Conservation (phyloP, 2,888 invertebrate genomes). For the Melanotus villosus region DNA sequence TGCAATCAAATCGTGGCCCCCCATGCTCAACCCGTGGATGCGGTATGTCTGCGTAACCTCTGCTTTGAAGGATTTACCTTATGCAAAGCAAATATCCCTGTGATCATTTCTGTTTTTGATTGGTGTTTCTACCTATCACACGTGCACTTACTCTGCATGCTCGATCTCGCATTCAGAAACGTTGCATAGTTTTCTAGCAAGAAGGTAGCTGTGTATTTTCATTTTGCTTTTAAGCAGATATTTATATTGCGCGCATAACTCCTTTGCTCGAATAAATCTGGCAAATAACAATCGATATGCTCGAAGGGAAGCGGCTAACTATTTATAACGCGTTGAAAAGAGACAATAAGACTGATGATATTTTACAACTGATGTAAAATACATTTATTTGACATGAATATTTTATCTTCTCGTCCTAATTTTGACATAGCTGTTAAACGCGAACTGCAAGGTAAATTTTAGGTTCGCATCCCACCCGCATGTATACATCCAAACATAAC, state of each 20-base stretch:
- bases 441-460: conserved; percentile 16
- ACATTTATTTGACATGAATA: conserved; percentile 21
- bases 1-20: conserved; percentile 35
- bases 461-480: conserved; percentile 32
- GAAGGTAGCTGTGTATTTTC: background rate
- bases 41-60: conserved; percentile 50
- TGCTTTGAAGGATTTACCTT: conserved; percentile 58
- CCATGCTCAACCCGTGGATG: conserved; percentile 24
- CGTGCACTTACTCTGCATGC: conserved; percentile 36
- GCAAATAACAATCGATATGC: conserved; percentile 13
- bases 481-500: conserved; percentile 32
- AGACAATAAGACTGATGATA: conserved; percentile 19
- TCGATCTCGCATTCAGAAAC: background rate
- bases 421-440: conserved; percentile 16
- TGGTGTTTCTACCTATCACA: conserved; percentile 49
- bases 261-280: background rate
- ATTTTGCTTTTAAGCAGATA: conserved; percentile 9
- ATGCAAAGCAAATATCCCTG: conserved; percentile 58
- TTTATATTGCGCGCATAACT: conserved; percentile 5
- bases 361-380: conserved; percentile 22
- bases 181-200: background rate
- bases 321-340: conserved; percentile 5
- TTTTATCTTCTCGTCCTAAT: conserved; percentile 20
- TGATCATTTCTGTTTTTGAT: conserved; percentile 58
- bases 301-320: conserved; percentile 5